These are phyloP conservation scores for Garrulus glandarius DNA, from an alignment of 2,797 vertebrate genomes.

Conservation along the genomic window DNA sequence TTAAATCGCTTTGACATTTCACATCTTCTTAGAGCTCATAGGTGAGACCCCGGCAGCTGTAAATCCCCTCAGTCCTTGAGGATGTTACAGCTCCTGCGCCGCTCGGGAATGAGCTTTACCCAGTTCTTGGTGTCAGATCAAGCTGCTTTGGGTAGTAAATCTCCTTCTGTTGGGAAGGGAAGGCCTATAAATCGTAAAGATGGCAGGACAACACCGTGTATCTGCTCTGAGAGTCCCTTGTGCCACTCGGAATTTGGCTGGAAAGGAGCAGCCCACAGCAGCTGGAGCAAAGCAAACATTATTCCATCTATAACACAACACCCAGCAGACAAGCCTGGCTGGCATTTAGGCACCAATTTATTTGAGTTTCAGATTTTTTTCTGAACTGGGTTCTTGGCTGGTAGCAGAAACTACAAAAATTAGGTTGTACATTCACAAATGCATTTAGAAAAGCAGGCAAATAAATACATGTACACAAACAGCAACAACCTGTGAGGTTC, in stretches of 20 bases:
- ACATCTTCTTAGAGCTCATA: not conserved
- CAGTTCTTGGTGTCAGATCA: not conserved
- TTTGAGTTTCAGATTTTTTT: not conserved
- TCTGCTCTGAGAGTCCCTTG: not conserved
- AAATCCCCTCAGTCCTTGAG: not conserved
- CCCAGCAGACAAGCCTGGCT: not conserved
- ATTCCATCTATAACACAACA: not conserved
- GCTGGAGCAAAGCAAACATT: not conserved
- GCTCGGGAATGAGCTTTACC: not conserved
- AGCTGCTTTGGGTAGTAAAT: not conserved
- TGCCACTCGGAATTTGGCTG: not conserved
- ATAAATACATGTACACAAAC: not conserved
- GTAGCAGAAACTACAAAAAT: not conserved
- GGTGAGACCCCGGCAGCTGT: not conserved
- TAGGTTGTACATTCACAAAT: not conserved
- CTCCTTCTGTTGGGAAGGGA: not conserved
- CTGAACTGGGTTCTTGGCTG: not conserved
- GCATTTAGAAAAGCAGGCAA: not conserved
- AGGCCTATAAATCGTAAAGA: not conserved
- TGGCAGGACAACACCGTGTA: rapidly evolving
- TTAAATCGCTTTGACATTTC: constrained; percentile 9
- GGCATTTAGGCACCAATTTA: not conserved
- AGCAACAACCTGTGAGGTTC: not conserved
- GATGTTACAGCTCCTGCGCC: not conserved
- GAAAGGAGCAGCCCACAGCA: not conserved